Conservation (phyloP, 2,797 vertebrate species). For the Parauchenoglanis ngamensis region DNA sequence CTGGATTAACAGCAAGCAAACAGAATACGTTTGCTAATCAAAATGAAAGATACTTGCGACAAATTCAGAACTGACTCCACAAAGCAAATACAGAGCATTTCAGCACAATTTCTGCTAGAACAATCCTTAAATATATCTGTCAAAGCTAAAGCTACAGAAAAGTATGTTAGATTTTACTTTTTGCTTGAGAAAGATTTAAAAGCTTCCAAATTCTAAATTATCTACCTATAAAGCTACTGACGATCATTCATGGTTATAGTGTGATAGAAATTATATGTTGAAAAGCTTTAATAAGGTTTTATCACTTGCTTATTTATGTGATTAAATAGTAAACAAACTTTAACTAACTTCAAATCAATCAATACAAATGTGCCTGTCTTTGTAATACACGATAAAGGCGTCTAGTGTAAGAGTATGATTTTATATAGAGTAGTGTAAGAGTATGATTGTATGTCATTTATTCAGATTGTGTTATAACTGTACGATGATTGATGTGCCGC, state of each 20-base stretch:
- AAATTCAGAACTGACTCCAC: background rate
- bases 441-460: background rate
- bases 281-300: background rate
- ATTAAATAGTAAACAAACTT: background rate
- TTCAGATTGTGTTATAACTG: background rate
- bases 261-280: background rate
- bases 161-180: background rate
- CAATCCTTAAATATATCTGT: background rate
- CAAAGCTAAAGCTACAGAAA: background rate
- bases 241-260: constrained; percentile 11
- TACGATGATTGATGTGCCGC: background rate
- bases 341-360: background rate
- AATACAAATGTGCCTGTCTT: background rate
- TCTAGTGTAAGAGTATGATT: background rate
- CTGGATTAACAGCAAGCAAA: background rate
- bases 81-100: background rate
- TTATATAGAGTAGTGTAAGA: too few species aligned
- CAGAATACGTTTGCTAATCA: background rate
- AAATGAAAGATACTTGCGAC: background rate
- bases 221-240: background rate
- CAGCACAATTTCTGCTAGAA: background rate
- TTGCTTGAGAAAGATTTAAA: background rate
- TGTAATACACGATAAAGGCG: background rate
- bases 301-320: background rate
- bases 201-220: constrained; percentile 37